Conservation (phyloP, 2,113 vertebrate species). For the Malurus alboscapulatus region DNA sequence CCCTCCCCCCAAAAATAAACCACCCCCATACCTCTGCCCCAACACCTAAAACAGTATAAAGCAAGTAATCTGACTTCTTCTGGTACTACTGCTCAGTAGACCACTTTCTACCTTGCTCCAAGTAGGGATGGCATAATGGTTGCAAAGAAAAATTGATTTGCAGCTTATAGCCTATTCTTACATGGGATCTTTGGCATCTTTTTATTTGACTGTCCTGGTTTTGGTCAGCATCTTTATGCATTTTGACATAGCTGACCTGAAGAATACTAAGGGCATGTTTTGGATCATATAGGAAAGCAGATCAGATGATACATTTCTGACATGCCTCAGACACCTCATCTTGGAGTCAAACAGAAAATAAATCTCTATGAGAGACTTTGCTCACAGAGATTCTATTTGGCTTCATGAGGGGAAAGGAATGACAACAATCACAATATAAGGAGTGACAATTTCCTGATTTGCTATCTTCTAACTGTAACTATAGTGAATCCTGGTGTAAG, state of each 20-base stretch:
- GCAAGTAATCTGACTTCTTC: background rate
- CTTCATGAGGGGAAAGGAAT: background rate
- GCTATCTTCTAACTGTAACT: background rate
- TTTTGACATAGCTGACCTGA: background rate
- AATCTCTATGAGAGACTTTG: background rate
- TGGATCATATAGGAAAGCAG: background rate
- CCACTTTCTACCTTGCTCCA: background rate
- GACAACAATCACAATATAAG: background rate
- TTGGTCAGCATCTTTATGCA: background rate
- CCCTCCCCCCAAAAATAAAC: rapidly evolving
- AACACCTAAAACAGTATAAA: background rate
- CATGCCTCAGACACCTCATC: background rate
- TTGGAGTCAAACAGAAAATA: background rate
- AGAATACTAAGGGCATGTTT: background rate
- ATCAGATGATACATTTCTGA: background rate
- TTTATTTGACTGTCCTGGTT: background rate
- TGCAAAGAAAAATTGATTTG: background rate
- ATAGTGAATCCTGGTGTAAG: background rate
- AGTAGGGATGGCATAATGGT: background rate
- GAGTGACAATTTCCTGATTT: background rate
- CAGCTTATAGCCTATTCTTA: background rate
- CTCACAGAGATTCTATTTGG: background rate
- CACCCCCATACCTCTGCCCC: background rate
- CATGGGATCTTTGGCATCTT: background rate
- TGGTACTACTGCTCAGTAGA: background rate